Evolutionary conservation across 1,140 invertebrate genomes (phyloP), one percentile per base, ranked within the genome.

Genomic region (Pogonomyrmex californicus): DNA sequence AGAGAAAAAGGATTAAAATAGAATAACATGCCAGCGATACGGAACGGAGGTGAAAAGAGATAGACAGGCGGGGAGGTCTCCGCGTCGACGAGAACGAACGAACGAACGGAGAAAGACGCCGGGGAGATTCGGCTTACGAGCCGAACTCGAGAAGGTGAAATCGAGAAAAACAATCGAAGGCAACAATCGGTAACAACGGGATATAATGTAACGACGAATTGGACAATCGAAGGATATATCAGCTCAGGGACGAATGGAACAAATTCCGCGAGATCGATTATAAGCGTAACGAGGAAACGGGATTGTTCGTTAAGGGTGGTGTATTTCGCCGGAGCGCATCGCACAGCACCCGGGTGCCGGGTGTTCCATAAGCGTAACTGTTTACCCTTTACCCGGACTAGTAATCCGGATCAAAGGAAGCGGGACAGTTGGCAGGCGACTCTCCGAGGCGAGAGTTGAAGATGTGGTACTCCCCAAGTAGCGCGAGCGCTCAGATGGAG

Each of bases 401-500:
- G n/a, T 4, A 14, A 51, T 51, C 10, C 49, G 41, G 33, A 10
- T 10, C 62, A n/a, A 71, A 44, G 14, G 4, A 51, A 41, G 2
- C 51, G 49, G 1, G 38, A 38, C 33, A 38, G 33, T 36, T n/a
- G 17, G 4, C 30, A 51, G 14, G 12, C 9, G 4, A 4, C 38
- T 23, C n/a, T 33, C n/a, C 33, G 38, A 9, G 68, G 23, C 12
- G 7, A 41, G 49, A 6, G 30, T 41, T 49, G 56, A 93, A 90
- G 68, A 93, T 93, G 92, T 93, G 88, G 90, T 85, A 89, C 44
- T 81, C 87, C 17, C 66, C 87, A 68, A 75, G n/a, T n/a, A n/a
- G 47, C 7, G 65, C 58, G 33, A 82, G 49, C 86, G 77, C 56
- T 77, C 90, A 89, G 56, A 85, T 51, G 41, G 86, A 77, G 70